Evolutionary conservation across 2,113 vertebrate species (phyloP).

Genomic region (Sisor rabdophorus): DNA sequence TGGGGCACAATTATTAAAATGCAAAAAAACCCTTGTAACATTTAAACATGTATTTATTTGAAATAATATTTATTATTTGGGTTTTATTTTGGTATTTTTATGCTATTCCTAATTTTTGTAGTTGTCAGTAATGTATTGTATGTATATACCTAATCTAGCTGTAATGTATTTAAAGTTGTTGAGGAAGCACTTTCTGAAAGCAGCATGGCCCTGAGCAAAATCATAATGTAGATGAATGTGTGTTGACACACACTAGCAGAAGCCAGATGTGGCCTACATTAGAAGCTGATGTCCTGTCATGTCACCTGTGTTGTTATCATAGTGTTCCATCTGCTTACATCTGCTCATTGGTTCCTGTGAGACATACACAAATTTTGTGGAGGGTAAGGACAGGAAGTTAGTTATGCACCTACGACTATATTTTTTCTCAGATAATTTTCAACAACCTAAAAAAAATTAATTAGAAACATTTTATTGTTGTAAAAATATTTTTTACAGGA

Average conservation of each 20-base stretch:
- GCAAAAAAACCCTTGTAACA: too few species aligned
- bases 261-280: slow-evolving; percentile 76
- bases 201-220: slow-evolving; percentile 56
- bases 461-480: background rate
- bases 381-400: background rate
- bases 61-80: too few species aligned
- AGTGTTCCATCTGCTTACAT: slow-evolving; percentile 65
- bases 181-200: background rate
- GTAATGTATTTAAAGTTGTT: background rate
- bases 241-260: slow-evolving; percentile 56
- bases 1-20: too few species aligned
- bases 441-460: background rate
- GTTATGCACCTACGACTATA: background rate
- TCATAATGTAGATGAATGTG: slow-evolving; percentile 49
- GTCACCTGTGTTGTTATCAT: slow-evolving; percentile 63
- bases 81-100: too few species aligned
- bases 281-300: slow-evolving; percentile 67
- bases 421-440: background rate
- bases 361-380: slow-evolving; percentile 24
- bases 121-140: too few species aligned
- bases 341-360: slow-evolving; percentile 62
- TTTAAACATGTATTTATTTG: too few species aligned
- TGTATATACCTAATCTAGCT: too few species aligned
- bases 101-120: too few species aligned
- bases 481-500: background rate